Percentiles rank a stretch among this genome's conserved stretches.
Conservation (phyloP, 2,113 vertebrate genomes). For the Brachypteracias leptosomus region DNA sequence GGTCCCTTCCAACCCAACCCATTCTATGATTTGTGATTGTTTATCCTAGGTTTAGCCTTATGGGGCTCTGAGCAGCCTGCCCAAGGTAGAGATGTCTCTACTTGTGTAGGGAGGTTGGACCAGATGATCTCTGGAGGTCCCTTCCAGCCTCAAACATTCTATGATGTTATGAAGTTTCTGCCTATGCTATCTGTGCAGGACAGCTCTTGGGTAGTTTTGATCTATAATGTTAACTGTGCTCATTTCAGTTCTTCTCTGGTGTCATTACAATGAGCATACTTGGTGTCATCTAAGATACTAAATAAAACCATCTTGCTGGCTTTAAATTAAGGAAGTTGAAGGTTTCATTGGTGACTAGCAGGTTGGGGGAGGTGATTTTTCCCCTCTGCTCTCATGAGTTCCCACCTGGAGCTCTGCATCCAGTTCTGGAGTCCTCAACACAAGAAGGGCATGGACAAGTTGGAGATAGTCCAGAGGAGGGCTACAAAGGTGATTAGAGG, state of each 20-base stretch:
- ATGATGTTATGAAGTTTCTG: background rate
- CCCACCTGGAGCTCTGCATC: too few relatives aligned
- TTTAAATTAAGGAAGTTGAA: background rate
- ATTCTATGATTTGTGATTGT: background rate
- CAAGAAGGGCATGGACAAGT: too few relatives aligned
- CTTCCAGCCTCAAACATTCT: background rate
- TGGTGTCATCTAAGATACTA: background rate
- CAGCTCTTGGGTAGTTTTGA: background rate
- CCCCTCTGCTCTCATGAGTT: too few relatives aligned
- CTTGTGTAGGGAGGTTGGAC: background rate
- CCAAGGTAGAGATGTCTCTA: background rate
- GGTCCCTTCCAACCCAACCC: background rate
- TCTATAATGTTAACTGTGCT: background rate
- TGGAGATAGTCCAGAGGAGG: too few relatives aligned
- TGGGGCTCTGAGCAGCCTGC: too few relatives aligned
- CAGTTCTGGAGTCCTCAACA: too few relatives aligned
- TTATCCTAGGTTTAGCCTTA: too few relatives aligned
- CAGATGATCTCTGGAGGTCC: background rate
- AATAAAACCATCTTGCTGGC: background rate
- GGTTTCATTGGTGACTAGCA: background rate
- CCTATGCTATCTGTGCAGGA: too few relatives aligned
- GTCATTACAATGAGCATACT: rapidly evolving
- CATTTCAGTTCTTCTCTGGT: background rate
- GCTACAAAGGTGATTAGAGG: too few relatives aligned
- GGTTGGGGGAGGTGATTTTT: too few relatives aligned